Evolutionary conservation across 2,888 invertebrate species (phyloP), one percentile per base, ranked within the genome.

Genomic region (Lepidochitona cinerea): DNA sequence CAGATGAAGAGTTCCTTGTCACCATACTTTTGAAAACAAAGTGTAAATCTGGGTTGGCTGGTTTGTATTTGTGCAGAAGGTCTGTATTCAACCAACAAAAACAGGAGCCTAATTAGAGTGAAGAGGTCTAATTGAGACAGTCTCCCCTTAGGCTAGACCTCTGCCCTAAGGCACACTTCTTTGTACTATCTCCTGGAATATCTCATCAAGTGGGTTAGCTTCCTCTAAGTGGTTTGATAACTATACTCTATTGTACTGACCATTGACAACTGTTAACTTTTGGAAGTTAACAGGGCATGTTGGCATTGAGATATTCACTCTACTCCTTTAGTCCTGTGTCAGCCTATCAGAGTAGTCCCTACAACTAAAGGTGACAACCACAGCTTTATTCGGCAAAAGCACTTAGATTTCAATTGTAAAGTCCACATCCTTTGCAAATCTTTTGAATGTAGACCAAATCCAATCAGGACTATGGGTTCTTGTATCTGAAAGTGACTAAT

Each of bases 221-320:
- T 29, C 4, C 14, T 32, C 59, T 26, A 59, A 59, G 59, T 59
- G 59, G 59, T 23, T 59, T 59, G 59, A 18, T 59, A 59, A 59
- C 59, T 59, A 18, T 26, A 23, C 59, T 1, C 26, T 32, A 59
- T 59, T 59, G 59, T 29, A 32, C 18, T 26, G 23, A 14, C 32
- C 29, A 14, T 59, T 29, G 32, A 59, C 59, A 59, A 59, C 59
- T 59, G 59, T 59, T 59, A 59, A 59, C 59, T 59, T 59, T 59
- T 29, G 7, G 59, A 23, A 23, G 49, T 49, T 49, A 49, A 49
- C 49, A 49, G 49, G 49, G 49, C 49, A 49, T 49, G 49, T 7
- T 4, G 49, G 49, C 4, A 7, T 4, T 41, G 41, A 18, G 41
- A 18, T 41, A 18, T 41, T 41, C n/a, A n/a, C n/a, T n/a, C n/a